Evolutionary conservation across 2,797 vertebrate genomes (phyloP).

Genomic region (Crenuchus spilurus): DNA sequence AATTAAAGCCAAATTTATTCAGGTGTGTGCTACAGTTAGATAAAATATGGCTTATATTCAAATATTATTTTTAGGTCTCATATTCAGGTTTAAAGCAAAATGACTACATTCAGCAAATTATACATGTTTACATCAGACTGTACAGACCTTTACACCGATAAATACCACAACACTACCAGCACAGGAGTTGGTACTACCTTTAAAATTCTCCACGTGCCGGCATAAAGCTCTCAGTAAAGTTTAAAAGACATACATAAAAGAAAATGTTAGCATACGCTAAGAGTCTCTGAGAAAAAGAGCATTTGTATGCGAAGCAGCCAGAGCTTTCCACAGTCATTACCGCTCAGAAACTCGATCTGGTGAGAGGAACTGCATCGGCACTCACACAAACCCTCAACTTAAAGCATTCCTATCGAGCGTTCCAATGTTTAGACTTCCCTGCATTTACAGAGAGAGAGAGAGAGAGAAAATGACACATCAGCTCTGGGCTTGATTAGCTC

Average conservation of each 20-base stretch:
- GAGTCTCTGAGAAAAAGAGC: not conserved
- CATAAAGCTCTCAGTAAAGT: too few species aligned
- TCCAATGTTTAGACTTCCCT: not conserved
- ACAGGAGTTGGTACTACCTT: too few species aligned
- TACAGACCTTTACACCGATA: too few species aligned
- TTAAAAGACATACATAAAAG: too few species aligned
- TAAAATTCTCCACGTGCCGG: too few species aligned
- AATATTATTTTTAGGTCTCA: not conserved
- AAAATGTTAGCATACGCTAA: not conserved
- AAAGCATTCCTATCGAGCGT: not conserved
- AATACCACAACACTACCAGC: too few species aligned
- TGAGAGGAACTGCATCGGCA: constrained; percentile 1
- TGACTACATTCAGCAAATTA: too few species aligned
- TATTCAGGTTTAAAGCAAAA: not conserved
- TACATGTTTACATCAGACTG: not conserved
- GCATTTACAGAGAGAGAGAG: not conserved
- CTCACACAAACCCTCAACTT: constrained; percentile 4
- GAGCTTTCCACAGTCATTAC: constrained; percentile 16
- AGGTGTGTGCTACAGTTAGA: not conserved
- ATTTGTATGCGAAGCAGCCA: not conserved
- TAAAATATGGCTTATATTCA: not conserved
- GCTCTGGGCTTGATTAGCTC: constrained; percentile 1
- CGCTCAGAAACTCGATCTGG: constrained; percentile 19
- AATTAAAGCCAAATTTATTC: constrained; percentile 16
- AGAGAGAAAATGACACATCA: not conserved